A percentile compares a stretch with the other conserved stretches of the same genome.
phyloP scores from a whole-genome alignment of 2,113 vertebrate species.

The Apodemus sylvaticus region DNA sequence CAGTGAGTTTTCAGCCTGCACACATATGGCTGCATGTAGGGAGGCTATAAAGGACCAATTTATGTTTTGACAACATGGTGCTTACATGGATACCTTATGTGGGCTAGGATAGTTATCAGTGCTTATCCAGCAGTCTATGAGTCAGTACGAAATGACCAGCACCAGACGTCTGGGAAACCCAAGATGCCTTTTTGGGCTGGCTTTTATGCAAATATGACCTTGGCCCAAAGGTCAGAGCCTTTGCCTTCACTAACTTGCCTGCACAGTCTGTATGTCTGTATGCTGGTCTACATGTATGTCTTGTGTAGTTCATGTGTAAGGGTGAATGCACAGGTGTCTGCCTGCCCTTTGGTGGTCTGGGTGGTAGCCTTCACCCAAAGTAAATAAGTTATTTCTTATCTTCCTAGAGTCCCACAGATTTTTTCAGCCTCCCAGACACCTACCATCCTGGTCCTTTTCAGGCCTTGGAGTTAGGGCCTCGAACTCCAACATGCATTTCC shows the following conservation, averaged over 20 bases:
- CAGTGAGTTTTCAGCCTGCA: neutral
- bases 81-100: too few species aligned
- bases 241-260: too few species aligned
- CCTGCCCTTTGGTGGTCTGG: neutral
- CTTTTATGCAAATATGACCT: neutral
- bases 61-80: too few species aligned
- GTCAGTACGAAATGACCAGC: neutral
- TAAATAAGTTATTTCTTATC: neutral
- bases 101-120: too few species aligned
- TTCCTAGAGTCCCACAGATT: neutral
- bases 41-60: neutral
- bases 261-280: neutral
- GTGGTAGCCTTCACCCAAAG: neutral
- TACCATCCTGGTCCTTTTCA: neutral
- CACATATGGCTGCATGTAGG: neutral
- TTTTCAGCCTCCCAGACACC: neutral
- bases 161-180: neutral
- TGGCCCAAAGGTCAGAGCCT: neutral
- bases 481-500: neutral
- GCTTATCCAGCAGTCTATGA: neutral
- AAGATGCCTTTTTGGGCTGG: neutral
- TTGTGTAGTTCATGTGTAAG: neutral
- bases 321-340: neutral
- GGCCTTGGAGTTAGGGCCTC: neutral
- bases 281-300: neutral